Evolutionary conservation across 2,113 vertebrate species (phyloP), one percentile per base, ranked within the genome.

Genomic region (Psammodynastes pulverulentus): DNA sequence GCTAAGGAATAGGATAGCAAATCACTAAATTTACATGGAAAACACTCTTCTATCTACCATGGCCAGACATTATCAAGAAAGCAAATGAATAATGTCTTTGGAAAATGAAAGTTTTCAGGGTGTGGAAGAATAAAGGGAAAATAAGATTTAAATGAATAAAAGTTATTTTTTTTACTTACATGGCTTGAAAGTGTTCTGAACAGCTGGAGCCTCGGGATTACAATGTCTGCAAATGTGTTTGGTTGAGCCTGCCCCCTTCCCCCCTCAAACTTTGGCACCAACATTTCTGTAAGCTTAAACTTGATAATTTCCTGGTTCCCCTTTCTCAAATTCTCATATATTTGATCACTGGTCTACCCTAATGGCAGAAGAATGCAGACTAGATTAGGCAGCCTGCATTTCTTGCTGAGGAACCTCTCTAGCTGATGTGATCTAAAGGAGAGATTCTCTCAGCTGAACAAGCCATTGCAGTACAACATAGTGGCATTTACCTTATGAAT

Each of bases 181-280:
- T 91, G 84, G 67, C 72, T 96, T 39, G 87, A 93, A 94, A 95
- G 94, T 93, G 87, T 87, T 96, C 94, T 89, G 92, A 93, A 95
- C 97, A 97, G 96, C 97, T 96, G 97, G 93, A 94, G 88, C 46
- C 93, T 96, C 92, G 92, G 96, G 95, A 94, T 94, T 95, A 89
- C 52, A 92, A 94, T 91, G 91, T 52, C 67, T 90, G 87, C 94
- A 96, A 96, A 97, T 96, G 95, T 88, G 85, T 91, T 94, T 95
- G 91, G 72, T 54, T 94, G 90, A 93, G 96, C 34, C 62, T 45
- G 7, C 49, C 49, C 48, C 45, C 84, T 26, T 39, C 29, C 97
- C 86, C 24, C 94, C 95, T 91, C 92, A 95, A 91, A 90, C 92
- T 95, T 92, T 95, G 94, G 94, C 95, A 94, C 93, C 84, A 84